phyloP scores from a whole-genome alignment of 2,113 vertebrate species.

The Pterophyllum scalare region DNA sequence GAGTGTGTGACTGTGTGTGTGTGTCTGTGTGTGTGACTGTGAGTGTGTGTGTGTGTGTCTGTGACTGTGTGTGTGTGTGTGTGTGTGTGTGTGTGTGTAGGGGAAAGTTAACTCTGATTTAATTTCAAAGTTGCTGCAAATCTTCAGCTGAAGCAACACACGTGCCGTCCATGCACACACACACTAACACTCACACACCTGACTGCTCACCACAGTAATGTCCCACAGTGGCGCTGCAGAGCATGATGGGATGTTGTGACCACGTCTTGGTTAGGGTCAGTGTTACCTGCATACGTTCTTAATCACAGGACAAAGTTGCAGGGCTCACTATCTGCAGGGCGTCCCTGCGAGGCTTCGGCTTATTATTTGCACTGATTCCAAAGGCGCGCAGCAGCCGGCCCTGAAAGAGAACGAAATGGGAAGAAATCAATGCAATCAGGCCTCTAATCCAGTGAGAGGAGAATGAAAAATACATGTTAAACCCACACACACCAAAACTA shows the following conservation, averaged over 20 bases:
- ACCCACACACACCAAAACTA: slow-evolving; percentile 18
- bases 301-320: slow-evolving; percentile 44
- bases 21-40: too few species aligned
- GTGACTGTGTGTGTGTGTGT: too few species aligned
- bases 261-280: slow-evolving; percentile 53
- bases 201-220: slow-evolving; percentile 54
- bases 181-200: not conserved
- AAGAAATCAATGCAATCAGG: slow-evolving; percentile 71
- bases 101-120: too few species aligned
- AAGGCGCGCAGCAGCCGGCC: slow-evolving; percentile 42
- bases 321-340: slow-evolving; percentile 26
- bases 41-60: too few species aligned
- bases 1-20: too few species aligned
- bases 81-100: too few species aligned
- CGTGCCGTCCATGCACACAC: too few species aligned
- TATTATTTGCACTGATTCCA: slow-evolving; percentile 57
- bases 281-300: slow-evolving; percentile 30
- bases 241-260: slow-evolving; percentile 69
- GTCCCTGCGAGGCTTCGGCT: slow-evolving; percentile 37
- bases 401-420: slow-evolving; percentile 58
- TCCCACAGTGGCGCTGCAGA: slow-evolving; percentile 45
- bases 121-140: too few species aligned
- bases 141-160: too few species aligned
- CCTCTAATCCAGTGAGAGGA: slow-evolving; percentile 66
- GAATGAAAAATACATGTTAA: slow-evolving; percentile 71